phyloP scores from a whole-genome alignment of 2,113 vertebrate genomes.

The Peromyscus californicus region DNA sequence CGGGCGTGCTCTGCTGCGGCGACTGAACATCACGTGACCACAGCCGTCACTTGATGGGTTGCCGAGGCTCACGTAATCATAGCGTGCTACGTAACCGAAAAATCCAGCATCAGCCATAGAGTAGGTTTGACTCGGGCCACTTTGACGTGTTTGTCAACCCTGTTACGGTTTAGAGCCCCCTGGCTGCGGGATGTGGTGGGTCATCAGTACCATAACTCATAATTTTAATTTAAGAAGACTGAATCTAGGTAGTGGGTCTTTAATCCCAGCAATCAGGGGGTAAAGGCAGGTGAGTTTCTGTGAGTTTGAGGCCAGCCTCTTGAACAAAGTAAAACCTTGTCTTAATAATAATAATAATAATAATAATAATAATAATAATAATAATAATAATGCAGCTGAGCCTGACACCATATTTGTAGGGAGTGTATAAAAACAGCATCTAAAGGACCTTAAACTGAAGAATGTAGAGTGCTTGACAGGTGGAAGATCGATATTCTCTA shows the following conservation, averaged over 20 bases:
- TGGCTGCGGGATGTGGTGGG: no score
- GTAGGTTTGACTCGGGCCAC: background rate
- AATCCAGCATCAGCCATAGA: background rate
- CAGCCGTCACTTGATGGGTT: fast-evolving
- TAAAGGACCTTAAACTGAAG: background rate
- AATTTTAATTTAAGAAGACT: background rate
- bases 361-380: background rate
- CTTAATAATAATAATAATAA: background rate
- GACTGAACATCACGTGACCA: background rate
- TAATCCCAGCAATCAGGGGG: background rate
- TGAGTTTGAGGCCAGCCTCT: background rate
- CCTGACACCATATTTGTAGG: background rate
- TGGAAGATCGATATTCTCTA: background rate
- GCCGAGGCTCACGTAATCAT: background rate
- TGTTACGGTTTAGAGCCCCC: no score
- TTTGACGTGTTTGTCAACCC: background rate
- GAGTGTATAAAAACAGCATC: background rate
- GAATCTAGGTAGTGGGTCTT: background rate
- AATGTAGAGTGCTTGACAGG: background rate
- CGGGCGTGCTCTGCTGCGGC: background rate
- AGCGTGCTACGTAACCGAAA: background rate
- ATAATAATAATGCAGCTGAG: background rate
- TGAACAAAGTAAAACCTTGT: background rate
- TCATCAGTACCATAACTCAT: background rate
- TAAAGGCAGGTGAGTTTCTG: background rate